Evolutionary conservation across 2,113 vertebrate species (phyloP).

Genomic region (Oreochromis spilurus): DNA sequence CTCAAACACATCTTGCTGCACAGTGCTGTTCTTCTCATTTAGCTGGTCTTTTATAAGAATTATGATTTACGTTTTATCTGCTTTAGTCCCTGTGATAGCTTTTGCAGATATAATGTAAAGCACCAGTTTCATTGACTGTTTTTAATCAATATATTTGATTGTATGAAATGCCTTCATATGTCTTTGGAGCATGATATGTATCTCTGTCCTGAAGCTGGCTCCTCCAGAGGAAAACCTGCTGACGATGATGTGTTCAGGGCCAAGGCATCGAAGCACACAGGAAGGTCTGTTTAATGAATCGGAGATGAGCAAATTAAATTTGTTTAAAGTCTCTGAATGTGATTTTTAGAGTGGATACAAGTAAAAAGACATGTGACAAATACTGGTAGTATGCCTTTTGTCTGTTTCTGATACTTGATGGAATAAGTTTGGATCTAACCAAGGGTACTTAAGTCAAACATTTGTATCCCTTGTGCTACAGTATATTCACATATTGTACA

Average conservation of each 20-base stretch:
- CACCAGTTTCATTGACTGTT: conserved; percentile 48
- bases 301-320: neutral
- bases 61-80: conserved; percentile 13
- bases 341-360: neutral
- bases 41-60: conserved; percentile 23
- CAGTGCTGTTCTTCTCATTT: conserved; percentile 18
- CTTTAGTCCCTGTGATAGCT: conserved; percentile 44
- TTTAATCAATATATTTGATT: conserved; percentile 56
- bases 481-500: conserved; percentile 59
- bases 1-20: conserved; percentile 29
- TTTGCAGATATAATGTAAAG: conserved; percentile 44
- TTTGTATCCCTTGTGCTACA: conserved; percentile 52
- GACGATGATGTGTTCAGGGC: conserved; percentile 10
- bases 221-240: conserved; percentile 32
- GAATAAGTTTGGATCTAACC: conserved; percentile 3
- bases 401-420: conserved; percentile 28
- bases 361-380: neutral
- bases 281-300: conserved; percentile 15
- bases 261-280: conserved; percentile 22
- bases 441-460: conserved; percentile 23
- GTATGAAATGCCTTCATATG: conserved; percentile 58
- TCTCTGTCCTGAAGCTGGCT: conserved; percentile 48
- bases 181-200: conserved; percentile 64
- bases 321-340: conserved; percentile 32
- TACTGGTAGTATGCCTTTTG: conserved; percentile 3